These are phyloP conservation scores for Podarcis siculus DNA, from an alignment of 2,797 vertebrate species.

Conservation along the genomic window DNA sequence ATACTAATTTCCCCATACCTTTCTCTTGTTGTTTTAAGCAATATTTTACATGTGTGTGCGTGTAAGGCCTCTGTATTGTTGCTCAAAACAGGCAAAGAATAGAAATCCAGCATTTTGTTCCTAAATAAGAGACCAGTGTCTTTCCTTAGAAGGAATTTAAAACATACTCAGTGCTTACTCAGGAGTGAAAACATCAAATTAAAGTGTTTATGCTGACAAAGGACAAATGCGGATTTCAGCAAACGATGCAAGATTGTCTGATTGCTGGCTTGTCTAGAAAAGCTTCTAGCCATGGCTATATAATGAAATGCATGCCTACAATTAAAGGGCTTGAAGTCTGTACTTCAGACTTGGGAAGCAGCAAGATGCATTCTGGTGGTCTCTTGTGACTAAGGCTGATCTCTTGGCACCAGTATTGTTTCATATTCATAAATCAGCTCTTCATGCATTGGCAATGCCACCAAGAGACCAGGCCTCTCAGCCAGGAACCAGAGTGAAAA, in stretches of 20 bases:
- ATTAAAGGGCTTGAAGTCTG: conserved; percentile 81
- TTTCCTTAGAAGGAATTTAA: conserved; percentile 71
- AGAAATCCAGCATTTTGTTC: no score
- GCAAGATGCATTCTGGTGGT: conserved; percentile 68
- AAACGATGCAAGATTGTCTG: conserved; percentile 92
- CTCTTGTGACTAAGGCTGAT: conserved; percentile 73
- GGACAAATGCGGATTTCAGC: conserved; percentile 93
- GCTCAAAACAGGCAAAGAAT: no score
- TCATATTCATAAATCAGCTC: conserved; percentile 83
- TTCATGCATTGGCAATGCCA: conserved; percentile 68
- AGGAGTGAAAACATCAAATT: conserved; percentile 96
- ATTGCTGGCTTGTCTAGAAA: conserved; percentile 86
- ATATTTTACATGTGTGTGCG: no score
- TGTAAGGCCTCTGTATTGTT: no score
- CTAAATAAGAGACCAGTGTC: no score
- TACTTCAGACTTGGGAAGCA: conserved; percentile 65
- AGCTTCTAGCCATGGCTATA: conserved; percentile 82
- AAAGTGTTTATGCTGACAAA: conserved; percentile 98
- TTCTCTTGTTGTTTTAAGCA: no score
- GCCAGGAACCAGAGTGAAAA: conserved; percentile 78
- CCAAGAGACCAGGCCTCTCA: conserved; percentile 71
- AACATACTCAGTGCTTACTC: conserved; percentile 91
- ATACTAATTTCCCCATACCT: no score
- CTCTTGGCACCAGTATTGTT: conserved; percentile 70
- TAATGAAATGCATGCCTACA: conserved; percentile 92